Evolutionary conservation across 1,140 invertebrate genomes (phyloP), one percentile per base, ranked within the genome.

Genomic region (Pseudomyrmex concolor): DNA sequence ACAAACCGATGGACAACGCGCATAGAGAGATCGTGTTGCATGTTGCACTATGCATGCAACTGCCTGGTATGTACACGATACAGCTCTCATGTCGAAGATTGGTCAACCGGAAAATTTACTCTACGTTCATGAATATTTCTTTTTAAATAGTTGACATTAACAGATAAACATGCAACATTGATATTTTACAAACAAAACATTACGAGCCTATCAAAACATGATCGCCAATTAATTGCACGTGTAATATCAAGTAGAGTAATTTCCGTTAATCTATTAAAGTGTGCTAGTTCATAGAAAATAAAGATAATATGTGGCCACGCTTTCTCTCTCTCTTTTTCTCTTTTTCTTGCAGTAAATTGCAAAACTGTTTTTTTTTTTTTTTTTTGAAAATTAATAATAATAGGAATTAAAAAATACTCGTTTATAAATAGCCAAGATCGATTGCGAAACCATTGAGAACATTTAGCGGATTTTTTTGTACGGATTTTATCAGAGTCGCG

Each of bases 11-110:
- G 77, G 62, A 71, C 72, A 57, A 78, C 71, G 68, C 68, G 57
- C 77, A 63, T 63, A 62, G 70, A 66, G 34, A 78, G 85, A 76
- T 87, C 84, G 22, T 86, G n/a, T 87, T 83, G 84, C 85, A 82
- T 45, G 60, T 80, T 71, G n/a, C n/a, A 57, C 64, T 80, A 60
- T 80, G 76, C 76, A 59, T 80, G 76, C 64, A 80, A 50, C 17
- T n/a, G 66, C 15, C 1, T 60, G 66, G 76, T 80, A 71, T 80
- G 76, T 55, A 59, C 50, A 71, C 66, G 54, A 80, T 66, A n/a
- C 66, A 71, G 22, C 54, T 76, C 22, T 80, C 54, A 19, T 80
- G 17, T 71, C 64, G 19, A 71, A 78, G 76, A 78, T 78, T 66
- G 43, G 54, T 78, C 76, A 68, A 78, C 51, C 22, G 66, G 43